Conservation (phyloP, 2,888 invertebrate species). For the Zaprionus obscuricornis region DNA sequence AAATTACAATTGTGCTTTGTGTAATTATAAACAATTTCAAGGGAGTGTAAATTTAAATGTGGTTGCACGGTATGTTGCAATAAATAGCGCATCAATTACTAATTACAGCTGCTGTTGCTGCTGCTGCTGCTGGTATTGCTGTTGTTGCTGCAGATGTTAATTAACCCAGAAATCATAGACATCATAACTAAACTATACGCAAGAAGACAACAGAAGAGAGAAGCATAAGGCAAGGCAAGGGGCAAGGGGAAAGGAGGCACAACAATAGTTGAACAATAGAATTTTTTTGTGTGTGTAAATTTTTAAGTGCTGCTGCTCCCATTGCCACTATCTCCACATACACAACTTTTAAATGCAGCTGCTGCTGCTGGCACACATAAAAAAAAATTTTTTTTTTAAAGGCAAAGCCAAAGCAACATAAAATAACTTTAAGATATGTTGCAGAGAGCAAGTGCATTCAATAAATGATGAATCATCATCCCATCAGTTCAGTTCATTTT, state of each 20-base stretch:
- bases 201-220: neutral
- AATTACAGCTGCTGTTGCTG: constrained; percentile 53
- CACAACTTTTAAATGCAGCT: no score
- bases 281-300: no score
- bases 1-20: constrained; percentile 31
- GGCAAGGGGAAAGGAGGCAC: no score
- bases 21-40: constrained; percentile 41
- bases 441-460: constrained; percentile 3
- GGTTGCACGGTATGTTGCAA: neutral
- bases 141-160: constrained; percentile 35
- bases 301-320: no score
- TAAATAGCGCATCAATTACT: constrained; percentile 65
- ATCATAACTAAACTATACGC: constrained; percentile 13
- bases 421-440: constrained; percentile 36
- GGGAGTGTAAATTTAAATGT: constrained; percentile 7
- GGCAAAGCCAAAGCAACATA: no score
- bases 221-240: no score
- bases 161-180: constrained; percentile 70
- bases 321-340: no score
- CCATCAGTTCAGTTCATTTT: neutral
- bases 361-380: no score
- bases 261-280: no score
- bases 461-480: constrained; percentile 40
- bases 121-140: constrained; percentile 8
- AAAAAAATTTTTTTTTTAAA: no score